phyloP scores from a whole-genome alignment of 2,888 invertebrate species.

The Furcula furcula region DNA sequence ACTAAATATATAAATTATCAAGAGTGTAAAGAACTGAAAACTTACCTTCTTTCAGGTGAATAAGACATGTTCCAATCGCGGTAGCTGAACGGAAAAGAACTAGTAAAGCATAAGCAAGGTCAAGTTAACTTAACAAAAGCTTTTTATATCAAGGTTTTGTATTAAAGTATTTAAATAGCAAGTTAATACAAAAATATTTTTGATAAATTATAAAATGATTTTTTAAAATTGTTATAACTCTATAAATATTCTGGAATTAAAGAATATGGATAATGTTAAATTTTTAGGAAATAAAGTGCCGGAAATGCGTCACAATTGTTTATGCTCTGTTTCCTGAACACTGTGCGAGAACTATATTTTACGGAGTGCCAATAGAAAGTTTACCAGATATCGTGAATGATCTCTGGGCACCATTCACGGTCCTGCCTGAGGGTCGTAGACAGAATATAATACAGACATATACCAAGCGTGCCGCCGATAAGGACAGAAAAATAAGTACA shows the following conservation, averaged over 20 bases:
- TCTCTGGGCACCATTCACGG: too few relatives aligned
- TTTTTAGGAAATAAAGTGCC: constrained; percentile 59
- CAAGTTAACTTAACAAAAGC: constrained; percentile 77
- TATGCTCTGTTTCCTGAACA: too few relatives aligned
- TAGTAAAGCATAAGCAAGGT: constrained; percentile 83
- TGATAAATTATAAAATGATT: constrained; percentile 49
- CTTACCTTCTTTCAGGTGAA: constrained; percentile 91
- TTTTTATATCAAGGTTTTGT: constrained; percentile 47
- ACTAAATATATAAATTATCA: constrained; percentile 31
- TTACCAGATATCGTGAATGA: too few relatives aligned
- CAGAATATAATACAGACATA: too few relatives aligned
- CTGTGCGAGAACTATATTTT: too few relatives aligned
- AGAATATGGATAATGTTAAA: constrained; percentile 46
- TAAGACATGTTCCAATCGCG: constrained; percentile 92
- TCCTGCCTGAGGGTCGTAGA: too few relatives aligned
- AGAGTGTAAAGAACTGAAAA: constrained; percentile 54
- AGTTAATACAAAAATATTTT: constrained; percentile 27
- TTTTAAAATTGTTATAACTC: constrained; percentile 35
- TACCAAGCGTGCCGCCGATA: too few relatives aligned
- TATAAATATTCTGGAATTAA: constrained; percentile 29
- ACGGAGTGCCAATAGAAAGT: too few relatives aligned
- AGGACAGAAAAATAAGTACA: too few relatives aligned
- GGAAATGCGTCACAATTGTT: constrained; percentile 57
- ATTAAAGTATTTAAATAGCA: constrained; percentile 13
- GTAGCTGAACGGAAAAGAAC: constrained; percentile 88